Percentiles rank a stretch among this genome's conserved stretches.
Evolutionary conservation across 2,888 invertebrate species (phyloP).

Genomic region (Phrixothrix hirtus): DNA sequence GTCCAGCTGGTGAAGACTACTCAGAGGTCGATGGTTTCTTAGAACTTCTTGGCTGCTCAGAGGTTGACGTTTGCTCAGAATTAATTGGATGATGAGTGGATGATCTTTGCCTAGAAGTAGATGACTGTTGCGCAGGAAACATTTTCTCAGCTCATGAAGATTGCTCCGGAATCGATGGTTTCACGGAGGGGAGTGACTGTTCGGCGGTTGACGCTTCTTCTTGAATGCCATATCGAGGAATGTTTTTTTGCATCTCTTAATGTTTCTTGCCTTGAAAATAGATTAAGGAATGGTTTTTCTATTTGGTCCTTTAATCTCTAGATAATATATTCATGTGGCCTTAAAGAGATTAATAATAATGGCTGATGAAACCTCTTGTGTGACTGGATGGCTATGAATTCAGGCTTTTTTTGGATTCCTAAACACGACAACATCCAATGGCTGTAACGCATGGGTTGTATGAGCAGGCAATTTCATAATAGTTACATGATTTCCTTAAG

Average conservation of each 20-base stretch:
- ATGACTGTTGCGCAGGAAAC: too few relatives aligned
- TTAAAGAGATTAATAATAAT: conserved; percentile 4
- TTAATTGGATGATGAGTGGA: too few relatives aligned
- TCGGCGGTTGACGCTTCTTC: background rate
- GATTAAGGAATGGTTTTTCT: background rate
- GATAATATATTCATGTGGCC: conserved; percentile 1
- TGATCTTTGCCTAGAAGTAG: too few relatives aligned
- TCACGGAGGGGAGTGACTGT: too few relatives aligned
- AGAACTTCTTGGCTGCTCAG: too few relatives aligned
- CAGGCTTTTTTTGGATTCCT: conserved; percentile 30
- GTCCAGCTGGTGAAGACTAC: too few relatives aligned
- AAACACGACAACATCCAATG: conserved; percentile 39
- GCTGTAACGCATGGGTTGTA: conserved; percentile 34
- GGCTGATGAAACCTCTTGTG: background rate
- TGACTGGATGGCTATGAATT: conserved; percentile 5
- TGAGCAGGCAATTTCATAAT: conserved; percentile 35
- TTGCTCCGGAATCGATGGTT: too few relatives aligned
- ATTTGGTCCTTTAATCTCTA: background rate
- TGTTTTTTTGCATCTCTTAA: too few relatives aligned
- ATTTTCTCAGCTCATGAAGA: too few relatives aligned
- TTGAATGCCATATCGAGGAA: background rate
- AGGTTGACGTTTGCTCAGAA: too few relatives aligned
- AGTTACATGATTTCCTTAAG: too few relatives aligned
- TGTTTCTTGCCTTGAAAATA: background rate
- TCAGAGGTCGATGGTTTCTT: too few relatives aligned